Evolutionary conservation across 2,113 vertebrate species (phyloP).

Genomic region (Pitta sordida): DNA sequence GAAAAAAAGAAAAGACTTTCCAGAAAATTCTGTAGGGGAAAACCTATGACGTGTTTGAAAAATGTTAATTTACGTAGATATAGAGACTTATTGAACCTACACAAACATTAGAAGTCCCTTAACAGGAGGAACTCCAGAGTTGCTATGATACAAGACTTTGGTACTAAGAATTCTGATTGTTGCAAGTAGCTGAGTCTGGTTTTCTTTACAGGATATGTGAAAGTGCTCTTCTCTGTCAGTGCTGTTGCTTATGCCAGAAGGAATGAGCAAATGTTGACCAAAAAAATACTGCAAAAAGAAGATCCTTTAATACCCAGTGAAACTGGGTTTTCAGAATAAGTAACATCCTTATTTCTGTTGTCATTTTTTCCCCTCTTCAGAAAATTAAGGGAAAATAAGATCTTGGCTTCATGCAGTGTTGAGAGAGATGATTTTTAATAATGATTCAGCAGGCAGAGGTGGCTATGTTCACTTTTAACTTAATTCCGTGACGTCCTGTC

Average conservation of each 20-base stretch:
- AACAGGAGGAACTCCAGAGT: background rate
- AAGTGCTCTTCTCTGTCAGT: background rate
- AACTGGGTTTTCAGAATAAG: background rate
- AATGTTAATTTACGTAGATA: background rate
- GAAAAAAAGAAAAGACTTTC: constrained; percentile 8
- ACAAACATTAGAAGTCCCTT: background rate
- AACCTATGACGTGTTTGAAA: background rate
- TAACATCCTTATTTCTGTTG: background rate
- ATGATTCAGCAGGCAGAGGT: background rate
- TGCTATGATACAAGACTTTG: background rate
- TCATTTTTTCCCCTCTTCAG: background rate
- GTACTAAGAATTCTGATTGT: background rate
- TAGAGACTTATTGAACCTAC: background rate
- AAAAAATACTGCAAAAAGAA: background rate
- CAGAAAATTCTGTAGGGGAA: constrained; percentile 41
- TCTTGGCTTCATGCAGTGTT: background rate
- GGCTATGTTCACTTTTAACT: background rate
- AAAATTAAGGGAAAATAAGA: background rate
- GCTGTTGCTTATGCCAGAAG: background rate
- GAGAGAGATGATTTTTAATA: background rate
- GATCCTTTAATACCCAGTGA: background rate
- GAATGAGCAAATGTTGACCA: background rate
- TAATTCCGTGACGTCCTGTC: background rate
- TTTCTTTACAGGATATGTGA: background rate
- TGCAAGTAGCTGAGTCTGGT: constrained; percentile 7